Percentiles rank a stretch among this genome's conserved stretches.
These are phyloP conservation scores for Eristalinus sepulchralis DNA, from an alignment of 2,888 invertebrate genomes.

Conservation along the genomic window DNA sequence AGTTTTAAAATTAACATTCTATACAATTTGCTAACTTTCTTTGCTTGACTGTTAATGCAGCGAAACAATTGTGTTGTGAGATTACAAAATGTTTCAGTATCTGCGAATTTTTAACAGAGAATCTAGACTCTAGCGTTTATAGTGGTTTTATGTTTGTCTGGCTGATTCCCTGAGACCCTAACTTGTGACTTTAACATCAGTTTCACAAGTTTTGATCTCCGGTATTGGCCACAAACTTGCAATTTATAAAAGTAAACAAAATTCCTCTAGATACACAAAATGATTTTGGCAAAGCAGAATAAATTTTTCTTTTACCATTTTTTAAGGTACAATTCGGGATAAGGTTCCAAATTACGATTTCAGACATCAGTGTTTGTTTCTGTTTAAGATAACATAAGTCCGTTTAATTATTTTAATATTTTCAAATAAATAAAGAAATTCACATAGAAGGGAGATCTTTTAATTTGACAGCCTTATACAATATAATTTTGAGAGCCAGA, in stretches of 20 bases:
- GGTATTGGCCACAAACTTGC: conserved; percentile 82
- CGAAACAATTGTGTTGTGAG: conserved; percentile 27
- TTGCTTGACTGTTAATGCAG: conserved; percentile 78
- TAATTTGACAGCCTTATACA: no score
- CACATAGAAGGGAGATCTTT: no score
- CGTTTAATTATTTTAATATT: no score
- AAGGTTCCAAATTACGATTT: no score
- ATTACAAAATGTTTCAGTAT: neutral
- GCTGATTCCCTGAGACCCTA: conserved; percentile 82
- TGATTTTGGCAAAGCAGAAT: neutral
- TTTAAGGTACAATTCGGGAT: no score
- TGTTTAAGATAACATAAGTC: no score
- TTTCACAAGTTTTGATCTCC: conserved; percentile 82
- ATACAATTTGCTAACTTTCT: conserved; percentile 82
- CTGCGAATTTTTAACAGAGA: neutral
- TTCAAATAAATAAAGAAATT: no score
- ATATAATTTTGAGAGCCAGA: no score
- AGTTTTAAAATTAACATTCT: conserved; percentile 78
- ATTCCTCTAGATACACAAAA: neutral
- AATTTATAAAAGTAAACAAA: conserved; percentile 52
- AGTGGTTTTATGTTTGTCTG: conserved; percentile 79
- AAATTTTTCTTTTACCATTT: no score
- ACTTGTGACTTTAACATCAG: conserved; percentile 82
- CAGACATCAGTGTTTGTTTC: no score
- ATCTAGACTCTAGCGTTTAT: neutral